phyloP scores from a whole-genome alignment of 2,797 vertebrate species.

The Amblyraja radiata region DNA sequence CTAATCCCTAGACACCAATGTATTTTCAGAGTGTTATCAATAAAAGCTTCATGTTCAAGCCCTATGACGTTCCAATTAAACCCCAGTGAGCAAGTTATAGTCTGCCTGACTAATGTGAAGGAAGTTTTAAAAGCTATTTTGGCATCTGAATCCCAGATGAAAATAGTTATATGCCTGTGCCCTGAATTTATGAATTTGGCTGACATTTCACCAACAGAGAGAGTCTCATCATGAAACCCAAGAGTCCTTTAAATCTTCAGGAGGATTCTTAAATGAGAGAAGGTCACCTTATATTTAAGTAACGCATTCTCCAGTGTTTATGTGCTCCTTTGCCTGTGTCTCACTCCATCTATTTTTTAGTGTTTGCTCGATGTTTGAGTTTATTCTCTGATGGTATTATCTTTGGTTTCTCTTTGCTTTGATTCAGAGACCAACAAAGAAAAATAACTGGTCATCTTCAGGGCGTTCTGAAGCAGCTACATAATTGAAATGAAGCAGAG shows the following conservation, averaged over 20 bases:
- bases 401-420: not conserved
- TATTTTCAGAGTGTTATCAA: not conserved
- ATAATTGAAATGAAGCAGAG: not conserved
- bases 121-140: not conserved
- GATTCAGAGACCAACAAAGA: not conserved
- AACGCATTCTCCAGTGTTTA: not conserved
- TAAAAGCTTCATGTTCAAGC: not conserved
- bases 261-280: not conserved
- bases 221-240: not conserved
- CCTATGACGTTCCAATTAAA: not conserved
- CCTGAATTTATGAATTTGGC: not conserved
- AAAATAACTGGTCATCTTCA: not conserved
- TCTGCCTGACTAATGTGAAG: not conserved
- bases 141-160: not conserved
- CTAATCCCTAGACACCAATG: too few relatives aligned
- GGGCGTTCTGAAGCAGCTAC: not conserved
- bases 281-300: not conserved
- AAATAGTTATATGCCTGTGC: not conserved
- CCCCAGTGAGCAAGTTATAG: not conserved
- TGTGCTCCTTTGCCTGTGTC: not conserved
- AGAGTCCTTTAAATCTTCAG: not conserved
- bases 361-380: not conserved
- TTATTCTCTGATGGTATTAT: not conserved
- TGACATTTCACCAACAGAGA: not conserved
- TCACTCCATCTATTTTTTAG: not conserved